phyloP scores from a whole-genome alignment of 2,888 invertebrate genomes.

The Tachina lurida region DNA sequence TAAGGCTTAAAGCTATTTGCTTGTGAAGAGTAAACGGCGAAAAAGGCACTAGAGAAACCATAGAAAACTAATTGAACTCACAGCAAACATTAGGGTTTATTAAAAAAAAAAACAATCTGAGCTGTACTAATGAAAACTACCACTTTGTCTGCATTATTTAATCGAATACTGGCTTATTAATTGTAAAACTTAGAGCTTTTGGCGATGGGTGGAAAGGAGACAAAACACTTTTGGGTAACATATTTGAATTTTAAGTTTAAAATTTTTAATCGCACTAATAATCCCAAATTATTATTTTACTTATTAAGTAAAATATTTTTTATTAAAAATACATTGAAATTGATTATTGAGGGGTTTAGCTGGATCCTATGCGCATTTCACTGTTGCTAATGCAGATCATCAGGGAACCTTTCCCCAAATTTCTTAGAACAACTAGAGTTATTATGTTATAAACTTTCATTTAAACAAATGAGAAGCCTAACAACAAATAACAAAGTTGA shows the following conservation, averaged over 20 bases:
- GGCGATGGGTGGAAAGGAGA: neutral
- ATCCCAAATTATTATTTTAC: no score
- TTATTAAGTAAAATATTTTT: no score
- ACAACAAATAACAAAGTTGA: no score
- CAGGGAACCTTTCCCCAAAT: no score
- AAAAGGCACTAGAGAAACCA: slow-evolving; percentile 49
- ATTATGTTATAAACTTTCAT: no score
- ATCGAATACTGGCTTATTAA: neutral
- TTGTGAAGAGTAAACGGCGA: slow-evolving; percentile 14
- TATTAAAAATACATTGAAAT: no score
- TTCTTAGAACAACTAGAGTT: no score
- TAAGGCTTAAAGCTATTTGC: slow-evolving; percentile 49
- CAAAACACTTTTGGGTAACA: slow-evolving; percentile 9
- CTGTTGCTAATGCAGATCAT: no score
- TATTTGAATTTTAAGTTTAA: neutral
- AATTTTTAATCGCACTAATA: no score
- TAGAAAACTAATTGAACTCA: slow-evolving; percentile 37
- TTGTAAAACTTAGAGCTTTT: slow-evolving; percentile 27
- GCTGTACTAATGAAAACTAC: slow-evolving; percentile 33
- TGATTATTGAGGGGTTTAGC: no score
- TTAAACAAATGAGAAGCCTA: no score
- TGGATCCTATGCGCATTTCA: no score
- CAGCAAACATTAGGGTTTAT: slow-evolving; percentile 28
- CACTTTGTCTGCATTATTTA: slow-evolving; percentile 19
- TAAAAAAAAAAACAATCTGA: neutral